phyloP scores from a whole-genome alignment of 2,797 vertebrate genomes.

The Remorina albescens region DNA sequence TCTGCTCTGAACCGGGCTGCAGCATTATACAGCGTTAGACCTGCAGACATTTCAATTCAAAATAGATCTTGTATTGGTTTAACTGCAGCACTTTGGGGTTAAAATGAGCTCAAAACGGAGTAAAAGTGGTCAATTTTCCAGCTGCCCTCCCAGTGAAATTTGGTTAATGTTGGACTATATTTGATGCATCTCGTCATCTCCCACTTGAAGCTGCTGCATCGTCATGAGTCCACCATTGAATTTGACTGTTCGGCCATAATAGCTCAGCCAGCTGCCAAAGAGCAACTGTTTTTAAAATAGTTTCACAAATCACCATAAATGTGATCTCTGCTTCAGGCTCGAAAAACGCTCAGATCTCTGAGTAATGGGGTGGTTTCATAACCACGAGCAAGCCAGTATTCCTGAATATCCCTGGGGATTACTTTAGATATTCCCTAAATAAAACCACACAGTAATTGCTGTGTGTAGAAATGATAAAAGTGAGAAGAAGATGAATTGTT shows the following conservation, averaged over 20 bases:
- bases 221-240: background rate
- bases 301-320: background rate
- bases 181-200: background rate
- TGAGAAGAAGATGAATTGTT: background rate
- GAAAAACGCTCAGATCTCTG: background rate
- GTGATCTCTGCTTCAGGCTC: too few species aligned
- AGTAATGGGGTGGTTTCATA: background rate
- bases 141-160: background rate
- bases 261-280: background rate
- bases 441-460: background rate
- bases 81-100: background rate
- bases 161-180: background rate
- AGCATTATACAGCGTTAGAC: background rate
- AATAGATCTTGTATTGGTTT: constrained; percentile 1
- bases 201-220: background rate
- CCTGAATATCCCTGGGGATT: too few species aligned
- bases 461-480: background rate
- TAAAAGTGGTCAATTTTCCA: background rate
- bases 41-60: background rate
- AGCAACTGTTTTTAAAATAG: background rate
- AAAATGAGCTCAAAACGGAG: background rate
- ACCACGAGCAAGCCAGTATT: background rate
- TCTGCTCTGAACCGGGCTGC: background rate
- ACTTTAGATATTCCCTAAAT: background rate
- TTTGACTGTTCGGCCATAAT: background rate